Evolutionary conservation across 2,888 invertebrate genomes (phyloP).

Genomic region (Abscondita cerata): DNA sequence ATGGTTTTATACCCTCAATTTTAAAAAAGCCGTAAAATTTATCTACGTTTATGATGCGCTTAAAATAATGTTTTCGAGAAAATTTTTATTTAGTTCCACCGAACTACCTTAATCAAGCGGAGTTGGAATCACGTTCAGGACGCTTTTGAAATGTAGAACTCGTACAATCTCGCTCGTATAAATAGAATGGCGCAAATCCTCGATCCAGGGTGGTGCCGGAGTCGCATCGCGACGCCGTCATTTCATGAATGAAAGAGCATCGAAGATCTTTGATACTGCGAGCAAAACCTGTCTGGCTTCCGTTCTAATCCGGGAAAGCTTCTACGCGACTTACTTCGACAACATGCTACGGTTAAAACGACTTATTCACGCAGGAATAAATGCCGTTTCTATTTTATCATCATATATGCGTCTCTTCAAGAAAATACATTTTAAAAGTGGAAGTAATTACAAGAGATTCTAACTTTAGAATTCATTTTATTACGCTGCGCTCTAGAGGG

Average conservation of each 20-base stretch:
- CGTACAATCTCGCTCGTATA: conserved; percentile 30
- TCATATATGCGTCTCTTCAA: no score
- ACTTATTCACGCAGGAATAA: conserved; percentile 25
- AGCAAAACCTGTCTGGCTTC: conserved; percentile 44
- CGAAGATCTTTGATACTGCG: conserved; percentile 40
- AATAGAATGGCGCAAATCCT: conserved; percentile 36
- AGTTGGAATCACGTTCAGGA: conserved; percentile 7
- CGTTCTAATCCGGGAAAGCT: conserved; percentile 45
- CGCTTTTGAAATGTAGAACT: conserved; percentile 28
- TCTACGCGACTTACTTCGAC: conserved; percentile 41
- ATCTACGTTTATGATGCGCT: no score
- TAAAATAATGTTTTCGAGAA: background rate
- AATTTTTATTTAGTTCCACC: conserved; percentile 5
- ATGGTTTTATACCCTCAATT: background rate
- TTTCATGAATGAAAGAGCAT: conserved; percentile 41
- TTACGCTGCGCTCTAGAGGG: no score
- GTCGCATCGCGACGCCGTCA: conserved; percentile 35
- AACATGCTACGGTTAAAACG: conserved; percentile 37
- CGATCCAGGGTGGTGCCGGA: conserved; percentile 37
- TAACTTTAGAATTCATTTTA: no score
- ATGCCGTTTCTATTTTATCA: background rate
- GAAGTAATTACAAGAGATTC: no score
- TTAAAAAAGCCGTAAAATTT: background rate
- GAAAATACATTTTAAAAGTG: no score
- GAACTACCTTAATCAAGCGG: background rate